phyloP scores from a whole-genome alignment of 2,888 invertebrate genomes.

The Macaria notata region DNA sequence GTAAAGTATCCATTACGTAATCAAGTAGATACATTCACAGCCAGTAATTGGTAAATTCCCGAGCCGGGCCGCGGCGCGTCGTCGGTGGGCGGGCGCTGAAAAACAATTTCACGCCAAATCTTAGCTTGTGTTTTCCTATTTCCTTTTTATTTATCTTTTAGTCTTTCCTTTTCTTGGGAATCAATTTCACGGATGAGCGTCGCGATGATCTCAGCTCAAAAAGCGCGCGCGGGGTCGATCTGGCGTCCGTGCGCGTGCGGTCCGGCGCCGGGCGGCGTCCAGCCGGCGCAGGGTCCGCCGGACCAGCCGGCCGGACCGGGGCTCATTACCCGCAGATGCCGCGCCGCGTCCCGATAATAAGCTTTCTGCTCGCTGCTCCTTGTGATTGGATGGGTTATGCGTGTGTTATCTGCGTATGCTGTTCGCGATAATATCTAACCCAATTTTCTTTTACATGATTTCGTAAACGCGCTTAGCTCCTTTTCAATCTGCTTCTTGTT shows the following conservation, averaged over 20 bases:
- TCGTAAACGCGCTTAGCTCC: constrained; percentile 53
- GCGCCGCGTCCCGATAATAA: constrained; percentile 72
- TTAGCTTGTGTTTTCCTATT: constrained; percentile 82
- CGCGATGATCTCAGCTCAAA: constrained; percentile 79
- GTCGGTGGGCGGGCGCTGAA: constrained; percentile 72
- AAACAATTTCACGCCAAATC: constrained; percentile 83
- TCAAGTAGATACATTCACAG: constrained; percentile 76
- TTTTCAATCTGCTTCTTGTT: constrained; percentile 48
- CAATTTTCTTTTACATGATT: constrained; percentile 69
- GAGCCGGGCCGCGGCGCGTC: constrained; percentile 60
- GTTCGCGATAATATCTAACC: constrained; percentile 63
- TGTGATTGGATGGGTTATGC: constrained; percentile 77
- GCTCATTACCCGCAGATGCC: constrained; percentile 66
- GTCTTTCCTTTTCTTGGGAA: constrained; percentile 80
- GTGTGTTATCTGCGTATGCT: constrained; percentile 74
- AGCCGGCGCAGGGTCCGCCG: constrained; percentile 48
- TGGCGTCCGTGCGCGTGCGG: constrained; percentile 26
- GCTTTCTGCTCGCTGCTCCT: constrained; percentile 73
- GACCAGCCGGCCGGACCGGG: constrained; percentile 36
- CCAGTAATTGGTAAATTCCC: constrained; percentile 80
- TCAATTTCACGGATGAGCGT: constrained; percentile 83
- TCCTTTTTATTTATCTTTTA: constrained; percentile 82
- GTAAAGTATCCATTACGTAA: constrained; percentile 63
- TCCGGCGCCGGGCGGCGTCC: constrained; percentile 27
- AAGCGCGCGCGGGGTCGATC: constrained; percentile 66